These are phyloP conservation scores for Drosophila ficusphila DNA, from an alignment of 1,140 invertebrate species.

Conservation along the genomic window DNA sequence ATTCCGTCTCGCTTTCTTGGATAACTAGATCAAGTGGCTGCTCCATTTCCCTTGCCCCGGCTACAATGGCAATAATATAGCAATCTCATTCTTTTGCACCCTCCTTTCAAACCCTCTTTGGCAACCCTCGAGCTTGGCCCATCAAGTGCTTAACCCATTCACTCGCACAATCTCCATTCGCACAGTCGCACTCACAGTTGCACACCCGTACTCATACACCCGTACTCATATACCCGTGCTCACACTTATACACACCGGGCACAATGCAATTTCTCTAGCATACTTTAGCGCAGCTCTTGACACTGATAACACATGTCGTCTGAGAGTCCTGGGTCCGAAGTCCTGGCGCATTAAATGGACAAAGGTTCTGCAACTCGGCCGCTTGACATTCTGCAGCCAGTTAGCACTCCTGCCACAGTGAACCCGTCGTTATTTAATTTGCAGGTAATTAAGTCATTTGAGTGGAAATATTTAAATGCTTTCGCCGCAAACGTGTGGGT, in stretches of 20 bases:
- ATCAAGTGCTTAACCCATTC: slow-evolving; percentile 57
- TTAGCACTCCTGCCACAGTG: slow-evolving; percentile 23
- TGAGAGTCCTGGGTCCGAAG: slow-evolving; percentile 12
- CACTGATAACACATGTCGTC: slow-evolving; percentile 79
- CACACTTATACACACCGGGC: slow-evolving; percentile 9
- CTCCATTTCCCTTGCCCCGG: slow-evolving; percentile 40
- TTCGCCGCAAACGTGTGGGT: no score
- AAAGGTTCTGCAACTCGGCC: slow-evolving; percentile 45
- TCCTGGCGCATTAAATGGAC: slow-evolving; percentile 72
- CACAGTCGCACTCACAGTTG: not conserved
- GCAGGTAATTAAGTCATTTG: slow-evolving; percentile 1
- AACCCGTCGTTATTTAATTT: not conserved
- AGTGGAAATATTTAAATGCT: not conserved
- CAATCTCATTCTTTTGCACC: slow-evolving; percentile 28
- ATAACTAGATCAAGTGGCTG: slow-evolving; percentile 56
- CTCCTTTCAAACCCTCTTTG: slow-evolving; percentile 4
- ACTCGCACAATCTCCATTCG: slow-evolving; percentile 3
- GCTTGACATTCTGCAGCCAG: slow-evolving; percentile 59
- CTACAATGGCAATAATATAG: slow-evolving; percentile 42
- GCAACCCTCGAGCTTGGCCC: slow-evolving; percentile 8
- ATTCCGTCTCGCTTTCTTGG: slow-evolving; percentile 13
- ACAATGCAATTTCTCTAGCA: slow-evolving; percentile 67
- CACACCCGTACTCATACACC: no score
- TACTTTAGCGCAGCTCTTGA: slow-evolving; percentile 76
- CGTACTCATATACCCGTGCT: no score